Conservation (phyloP, 1,140 invertebrate genomes). For the Drosophila ironensis region DNA sequence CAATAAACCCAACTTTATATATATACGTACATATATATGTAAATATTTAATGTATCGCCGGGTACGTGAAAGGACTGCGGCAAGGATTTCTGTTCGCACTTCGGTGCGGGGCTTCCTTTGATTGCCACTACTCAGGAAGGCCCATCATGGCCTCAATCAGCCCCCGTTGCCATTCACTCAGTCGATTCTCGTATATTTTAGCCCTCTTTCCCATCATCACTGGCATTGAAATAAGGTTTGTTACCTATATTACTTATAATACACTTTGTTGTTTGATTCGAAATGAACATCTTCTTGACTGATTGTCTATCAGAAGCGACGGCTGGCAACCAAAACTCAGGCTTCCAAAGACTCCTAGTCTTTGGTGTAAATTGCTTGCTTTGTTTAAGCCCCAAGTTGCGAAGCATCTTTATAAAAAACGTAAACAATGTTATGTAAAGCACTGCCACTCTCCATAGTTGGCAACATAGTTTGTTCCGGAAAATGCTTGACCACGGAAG, state of each 20-base stretch:
- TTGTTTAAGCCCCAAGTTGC: background rate
- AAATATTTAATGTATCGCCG: conserved; percentile 51
- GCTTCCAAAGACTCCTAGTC: no score
- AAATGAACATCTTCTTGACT: conserved; percentile 8
- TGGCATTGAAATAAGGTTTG: background rate
- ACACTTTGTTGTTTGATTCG: no score
- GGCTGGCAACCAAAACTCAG: background rate
- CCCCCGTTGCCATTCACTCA: conserved; percentile 14
- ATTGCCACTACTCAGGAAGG: conserved; percentile 62
- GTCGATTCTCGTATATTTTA: background rate
- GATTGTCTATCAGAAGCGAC: background rate
- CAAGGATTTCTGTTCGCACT: conserved; percentile 53
- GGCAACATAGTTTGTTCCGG: conserved; percentile 13
- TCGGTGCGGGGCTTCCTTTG: conserved; percentile 60
- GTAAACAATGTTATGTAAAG: conserved; percentile 1
- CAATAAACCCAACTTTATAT: background rate
- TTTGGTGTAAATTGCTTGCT: background rate
- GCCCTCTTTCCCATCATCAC: conserved; percentile 1
- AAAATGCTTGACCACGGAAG: conserved; percentile 19
- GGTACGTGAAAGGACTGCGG: conserved; percentile 41
- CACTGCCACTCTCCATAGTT: background rate
- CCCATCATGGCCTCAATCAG: conserved; percentile 37
- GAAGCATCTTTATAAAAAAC: background rate
- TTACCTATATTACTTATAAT: conserved; percentile 27
- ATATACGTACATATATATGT: conserved; percentile 25